Percentiles rank a stretch among this genome's conserved stretches.
Evolutionary conservation across 2,888 invertebrate species (phyloP).

Genomic region (Campoletis raptor): DNA sequence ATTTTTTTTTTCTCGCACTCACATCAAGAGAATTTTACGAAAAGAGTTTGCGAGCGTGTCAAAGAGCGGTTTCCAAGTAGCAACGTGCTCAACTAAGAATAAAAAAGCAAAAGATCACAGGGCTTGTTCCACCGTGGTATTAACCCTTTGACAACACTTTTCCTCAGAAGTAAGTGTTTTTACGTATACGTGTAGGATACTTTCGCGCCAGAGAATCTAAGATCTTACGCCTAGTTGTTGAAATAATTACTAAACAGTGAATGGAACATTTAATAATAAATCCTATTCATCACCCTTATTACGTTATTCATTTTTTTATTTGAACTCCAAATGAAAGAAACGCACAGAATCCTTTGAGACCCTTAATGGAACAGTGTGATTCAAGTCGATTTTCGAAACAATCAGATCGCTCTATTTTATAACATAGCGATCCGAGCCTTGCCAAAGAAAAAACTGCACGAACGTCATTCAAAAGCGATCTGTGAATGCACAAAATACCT

Average conservation of each 20-base stretch:
- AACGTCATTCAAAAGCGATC: background rate
- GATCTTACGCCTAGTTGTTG: background rate
- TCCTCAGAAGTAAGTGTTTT: background rate
- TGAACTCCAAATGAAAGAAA: background rate
- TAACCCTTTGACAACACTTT: conserved; percentile 44
- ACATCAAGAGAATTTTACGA: conserved; percentile 23
- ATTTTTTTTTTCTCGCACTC: conserved; percentile 24
- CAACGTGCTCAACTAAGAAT: background rate
- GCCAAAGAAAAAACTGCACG: background rate
- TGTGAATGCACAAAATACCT: background rate
- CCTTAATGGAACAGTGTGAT: background rate
- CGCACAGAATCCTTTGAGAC: background rate
- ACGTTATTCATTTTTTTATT: background rate
- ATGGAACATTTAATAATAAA: background rate
- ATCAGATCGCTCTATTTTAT: background rate
- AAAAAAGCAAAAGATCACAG: conserved; percentile 43
- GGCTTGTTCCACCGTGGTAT: conserved; percentile 17
- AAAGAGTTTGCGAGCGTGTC: conserved; percentile 23
- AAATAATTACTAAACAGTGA: background rate
- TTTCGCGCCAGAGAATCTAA: background rate
- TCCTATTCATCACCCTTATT: background rate
- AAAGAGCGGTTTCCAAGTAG: conserved; percentile 38
- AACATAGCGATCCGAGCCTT: background rate
- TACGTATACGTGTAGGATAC: background rate
- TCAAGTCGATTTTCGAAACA: background rate